phyloP scores from a whole-genome alignment of 2,797 vertebrate genomes.

The Gallinago solitaria region DNA sequence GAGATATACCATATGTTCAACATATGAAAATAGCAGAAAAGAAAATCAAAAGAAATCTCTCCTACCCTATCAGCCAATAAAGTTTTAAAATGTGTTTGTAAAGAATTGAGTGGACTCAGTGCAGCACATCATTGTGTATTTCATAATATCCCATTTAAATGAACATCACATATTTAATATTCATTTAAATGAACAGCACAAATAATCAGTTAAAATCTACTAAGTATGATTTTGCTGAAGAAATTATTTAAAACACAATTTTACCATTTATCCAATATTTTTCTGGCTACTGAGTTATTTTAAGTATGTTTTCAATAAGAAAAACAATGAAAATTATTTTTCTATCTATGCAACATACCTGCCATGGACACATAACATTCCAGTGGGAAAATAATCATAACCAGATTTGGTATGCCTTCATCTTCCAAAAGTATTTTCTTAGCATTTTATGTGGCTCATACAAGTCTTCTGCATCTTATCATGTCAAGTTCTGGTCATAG shows the following conservation, averaged over 20 bases:
- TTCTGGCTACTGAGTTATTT: not conserved
- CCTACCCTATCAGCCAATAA: conserved; percentile 59
- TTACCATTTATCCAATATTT: not conserved
- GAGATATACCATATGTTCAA: conserved; percentile 68
- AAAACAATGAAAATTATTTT: not conserved
- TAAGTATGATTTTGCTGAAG: not conserved
- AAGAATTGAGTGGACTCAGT: not conserved
- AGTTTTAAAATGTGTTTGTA: conserved; percentile 55
- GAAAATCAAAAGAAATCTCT: conserved; percentile 60
- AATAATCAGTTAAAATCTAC: conserved; percentile 27
- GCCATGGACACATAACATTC: not conserved
- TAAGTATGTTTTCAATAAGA: not conserved
- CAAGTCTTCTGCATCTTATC: not conserved
- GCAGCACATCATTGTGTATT: conserved; percentile 12
- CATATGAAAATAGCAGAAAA: conserved; percentile 69
- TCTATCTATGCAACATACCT: not conserved
- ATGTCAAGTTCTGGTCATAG: conserved; percentile 10
- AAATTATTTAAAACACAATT: not conserved
- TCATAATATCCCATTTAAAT: conserved; percentile 17
- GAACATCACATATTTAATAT: not conserved
- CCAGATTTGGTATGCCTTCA: conserved; percentile 55
- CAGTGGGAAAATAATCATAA: conserved; percentile 39
- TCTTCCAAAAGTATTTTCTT: conserved; percentile 41
- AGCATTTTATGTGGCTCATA: conserved; percentile 30
- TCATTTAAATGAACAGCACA: conserved; percentile 1